Evolutionary conservation across 2,888 invertebrate genomes (phyloP).

Genomic region (Torymus texanus): DNA sequence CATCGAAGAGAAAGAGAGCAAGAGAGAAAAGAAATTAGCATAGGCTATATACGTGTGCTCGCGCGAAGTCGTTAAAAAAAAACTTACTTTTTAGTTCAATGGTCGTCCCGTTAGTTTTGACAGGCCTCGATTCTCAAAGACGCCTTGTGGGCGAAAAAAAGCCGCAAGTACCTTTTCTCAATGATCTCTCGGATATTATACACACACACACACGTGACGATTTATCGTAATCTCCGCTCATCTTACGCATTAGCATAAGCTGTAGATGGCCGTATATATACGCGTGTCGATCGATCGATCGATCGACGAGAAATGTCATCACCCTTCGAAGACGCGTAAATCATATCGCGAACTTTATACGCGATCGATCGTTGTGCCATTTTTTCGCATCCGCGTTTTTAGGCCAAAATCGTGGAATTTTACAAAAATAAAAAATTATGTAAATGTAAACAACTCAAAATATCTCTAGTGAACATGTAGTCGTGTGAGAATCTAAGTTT

Average conservation of each 20-base stretch:
- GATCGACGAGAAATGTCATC: slow-evolving; percentile 10
- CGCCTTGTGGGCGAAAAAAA: slow-evolving; percentile 2
- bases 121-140: slow-evolving; percentile 19
- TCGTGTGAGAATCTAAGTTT: too few species aligned
- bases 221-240: slow-evolving; percentile 4
- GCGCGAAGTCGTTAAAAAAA: slow-evolving; percentile 26
- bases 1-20: not conserved
- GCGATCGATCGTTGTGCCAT: too few species aligned
- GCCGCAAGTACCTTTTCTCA: slow-evolving; percentile 16
- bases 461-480: too few species aligned
- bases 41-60: slow-evolving; percentile 5
- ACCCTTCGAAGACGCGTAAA: too few species aligned
- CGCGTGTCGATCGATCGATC: too few species aligned
- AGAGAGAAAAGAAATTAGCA: slow-evolving; percentile 35
- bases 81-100: slow-evolving; percentile 43
- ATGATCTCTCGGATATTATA: not conserved
- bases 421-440: too few species aligned
- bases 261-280: not conserved
- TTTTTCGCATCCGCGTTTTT: not conserved
- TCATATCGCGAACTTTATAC: too few species aligned
- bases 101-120: slow-evolving; percentile 41
- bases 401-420: not conserved
- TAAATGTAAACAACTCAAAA: too few species aligned
- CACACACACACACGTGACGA: not conserved
- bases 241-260: slow-evolving; percentile 19